A percentile compares a stretch with the other conserved stretches of the same genome.
These are phyloP conservation scores for Pachycephus smyrnensis DNA, from an alignment of 2,888 invertebrate species.

Conservation along the genomic window DNA sequence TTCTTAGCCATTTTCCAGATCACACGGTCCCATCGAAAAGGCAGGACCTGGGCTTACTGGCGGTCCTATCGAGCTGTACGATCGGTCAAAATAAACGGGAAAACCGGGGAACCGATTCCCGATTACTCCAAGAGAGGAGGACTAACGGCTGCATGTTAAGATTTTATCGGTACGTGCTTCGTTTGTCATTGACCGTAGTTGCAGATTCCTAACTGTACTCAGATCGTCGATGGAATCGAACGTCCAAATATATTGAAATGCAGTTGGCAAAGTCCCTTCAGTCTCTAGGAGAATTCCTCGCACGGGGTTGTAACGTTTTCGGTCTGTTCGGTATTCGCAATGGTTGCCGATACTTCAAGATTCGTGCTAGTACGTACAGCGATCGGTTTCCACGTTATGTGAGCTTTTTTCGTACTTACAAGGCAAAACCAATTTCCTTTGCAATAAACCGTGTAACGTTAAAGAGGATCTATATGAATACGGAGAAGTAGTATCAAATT, in stretches of 20 bases:
- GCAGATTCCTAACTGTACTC: constrained; percentile 53
- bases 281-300: constrained; percentile 25
- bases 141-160: not conserved
- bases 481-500: not conserved
- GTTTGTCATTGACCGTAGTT: not conserved
- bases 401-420: not conserved
- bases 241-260: constrained; percentile 43
- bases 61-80: not conserved
- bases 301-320: not conserved
- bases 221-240: constrained; percentile 37
- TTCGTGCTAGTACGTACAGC: not conserved
- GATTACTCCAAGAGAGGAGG: not conserved
- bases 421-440: not conserved
- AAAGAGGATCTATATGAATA: not conserved
- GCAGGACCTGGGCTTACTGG: not conserved
- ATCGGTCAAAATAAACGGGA: not conserved
- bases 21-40: not conserved
- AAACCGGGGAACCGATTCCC: not conserved
- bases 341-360: not conserved
- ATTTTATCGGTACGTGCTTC: constrained; percentile 8
- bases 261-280: constrained; percentile 34
- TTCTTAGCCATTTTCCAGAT: not conserved
- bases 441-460: not conserved
- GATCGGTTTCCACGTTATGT: too few species aligned
- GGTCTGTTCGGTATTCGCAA: too few species aligned